Evolutionary conservation across 2,113 vertebrate species (phyloP), one percentile per base, ranked within the genome.

Genomic region (Silurus asotus): DNA sequence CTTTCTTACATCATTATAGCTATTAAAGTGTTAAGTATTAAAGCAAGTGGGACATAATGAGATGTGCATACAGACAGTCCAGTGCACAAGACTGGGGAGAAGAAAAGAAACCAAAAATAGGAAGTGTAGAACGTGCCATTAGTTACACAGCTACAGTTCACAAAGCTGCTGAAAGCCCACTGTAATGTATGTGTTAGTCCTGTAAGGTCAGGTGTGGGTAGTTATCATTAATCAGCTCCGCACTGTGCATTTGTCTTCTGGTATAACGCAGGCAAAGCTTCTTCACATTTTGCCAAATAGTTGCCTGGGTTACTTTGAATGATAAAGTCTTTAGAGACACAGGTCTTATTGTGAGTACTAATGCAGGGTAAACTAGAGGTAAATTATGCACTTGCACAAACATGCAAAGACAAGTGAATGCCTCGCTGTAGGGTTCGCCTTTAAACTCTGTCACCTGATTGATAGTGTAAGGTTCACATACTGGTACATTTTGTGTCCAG

Each of bases 331-430:
- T 88, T 77, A 89, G 88, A 92, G 90, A 89, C 84, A 87, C 87
- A 58, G 85, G 85, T 88, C 74, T 90, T 90, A 93, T 93, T 94
- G 93, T 93, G 89, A 87, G 55, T 8, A 84, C 91, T 93, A 92
- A 93, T 91, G 91, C 70, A 88, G 90, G 86, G 91, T 89, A 92
- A 93, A 92, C 92, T 84, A 82, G 91, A 93, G 94, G 93, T 95
- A 94, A 95, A 93, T 95, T 95, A 95, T 93, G 85, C 90, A 90
- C 87, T 91, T 92, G 91, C 93, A 93, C 93, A 94, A 95, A 95
- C 91, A 95, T 87, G 49, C 85, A 37, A 88, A 88, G 92, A 94
- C 94, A 94, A 91, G 92, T 94, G 92, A 95, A 95, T 92, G 87
- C 92, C 93, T 91, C 87, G 89, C 91, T 15, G 78, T 85, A 86